Evolutionary conservation across 2,888 invertebrate species (phyloP).

Genomic region (Eumerus sabulonum): DNA sequence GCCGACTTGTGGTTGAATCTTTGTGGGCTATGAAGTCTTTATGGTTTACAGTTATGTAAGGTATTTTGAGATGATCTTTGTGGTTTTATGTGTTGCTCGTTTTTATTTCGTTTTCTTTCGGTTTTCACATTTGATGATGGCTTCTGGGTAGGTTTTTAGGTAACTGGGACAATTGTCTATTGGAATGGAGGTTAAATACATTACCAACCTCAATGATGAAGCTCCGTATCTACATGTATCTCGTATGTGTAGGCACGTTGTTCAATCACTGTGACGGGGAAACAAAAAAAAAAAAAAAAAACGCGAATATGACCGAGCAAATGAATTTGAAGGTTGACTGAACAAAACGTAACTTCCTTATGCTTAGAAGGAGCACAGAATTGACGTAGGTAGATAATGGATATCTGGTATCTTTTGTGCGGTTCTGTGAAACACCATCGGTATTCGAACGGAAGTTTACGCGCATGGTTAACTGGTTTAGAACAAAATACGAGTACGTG

Average conservation of each 20-base stretch:
- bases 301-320: no score
- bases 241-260: not conserved
- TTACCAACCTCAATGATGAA: constrained; percentile 6
- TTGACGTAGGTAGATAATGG: not conserved
- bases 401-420: not conserved
- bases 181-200: constrained; percentile 51
- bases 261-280: not conserved
- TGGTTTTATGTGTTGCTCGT: constrained; percentile 31
- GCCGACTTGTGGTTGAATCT: not conserved
- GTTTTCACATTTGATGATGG: constrained; percentile 38
- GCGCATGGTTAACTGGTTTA: constrained; percentile 49
- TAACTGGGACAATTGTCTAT: constrained; percentile 48
- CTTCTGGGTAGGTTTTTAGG: constrained; percentile 37
- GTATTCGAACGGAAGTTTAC: constrained; percentile 53
- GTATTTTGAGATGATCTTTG: constrained; percentile 56
- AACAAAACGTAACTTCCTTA: constrained; percentile 8
- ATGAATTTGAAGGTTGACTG: constrained; percentile 15
- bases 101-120: constrained; percentile 16
- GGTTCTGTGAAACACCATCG: constrained; percentile 13
- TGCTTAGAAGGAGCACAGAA: not conserved
- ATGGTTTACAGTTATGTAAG: constrained; percentile 54
- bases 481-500: constrained; percentile 16
- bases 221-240: not conserved
- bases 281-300: no score
- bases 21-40: constrained; percentile 16